Conservation (phyloP, 2,113 vertebrate genomes). For the Malaclemys terrapin region DNA sequence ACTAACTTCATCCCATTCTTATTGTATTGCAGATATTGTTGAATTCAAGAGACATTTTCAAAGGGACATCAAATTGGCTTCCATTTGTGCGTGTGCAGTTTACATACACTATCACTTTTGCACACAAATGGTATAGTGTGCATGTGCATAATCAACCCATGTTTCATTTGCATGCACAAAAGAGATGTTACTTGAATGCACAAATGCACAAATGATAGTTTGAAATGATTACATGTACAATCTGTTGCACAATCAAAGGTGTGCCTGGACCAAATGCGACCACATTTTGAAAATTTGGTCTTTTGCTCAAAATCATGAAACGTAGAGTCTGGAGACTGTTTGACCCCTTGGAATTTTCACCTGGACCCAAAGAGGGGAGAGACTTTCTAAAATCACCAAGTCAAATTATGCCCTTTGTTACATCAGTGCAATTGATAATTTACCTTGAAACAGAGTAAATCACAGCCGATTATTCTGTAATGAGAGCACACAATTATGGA, state of each 20-base stretch:
- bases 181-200: not conserved
- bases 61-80: not conserved
- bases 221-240: not conserved
- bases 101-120: not conserved
- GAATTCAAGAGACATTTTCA: not conserved
- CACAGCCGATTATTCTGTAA: not conserved
- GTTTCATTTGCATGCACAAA: not conserved
- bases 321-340: rapidly evolving
- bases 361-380: not conserved
- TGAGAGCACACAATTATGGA: not conserved
- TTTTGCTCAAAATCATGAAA: not conserved
- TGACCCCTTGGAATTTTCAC: not conserved
- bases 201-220: rapidly evolving
- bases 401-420: not conserved
- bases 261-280: not conserved
- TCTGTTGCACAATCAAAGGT: not conserved
- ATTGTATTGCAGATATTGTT: not conserved
- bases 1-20: slow-evolving; percentile 8
- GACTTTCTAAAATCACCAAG: not conserved
- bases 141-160: not conserved
- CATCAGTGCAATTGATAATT: rapidly evolving
- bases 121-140: not conserved
- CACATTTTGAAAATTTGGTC: not conserved
- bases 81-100: not conserved
- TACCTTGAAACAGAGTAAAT: not conserved